Evolutionary conservation across 1,140 invertebrate genomes (phyloP).

Genomic region (Uloborus diversus): DNA sequence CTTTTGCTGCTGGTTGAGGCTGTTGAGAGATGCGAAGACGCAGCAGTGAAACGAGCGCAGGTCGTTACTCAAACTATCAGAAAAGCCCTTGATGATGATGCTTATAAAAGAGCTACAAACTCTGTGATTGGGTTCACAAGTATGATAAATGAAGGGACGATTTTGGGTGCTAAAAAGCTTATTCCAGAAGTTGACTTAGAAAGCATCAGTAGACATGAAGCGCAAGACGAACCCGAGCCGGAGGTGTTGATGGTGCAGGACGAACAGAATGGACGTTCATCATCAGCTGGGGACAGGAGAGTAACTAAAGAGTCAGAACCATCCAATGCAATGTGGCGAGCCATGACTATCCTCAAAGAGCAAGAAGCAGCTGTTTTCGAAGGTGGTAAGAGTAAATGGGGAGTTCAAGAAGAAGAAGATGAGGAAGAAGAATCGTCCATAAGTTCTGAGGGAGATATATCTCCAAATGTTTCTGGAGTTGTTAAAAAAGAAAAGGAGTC

Average conservation of each 20-base stretch:
- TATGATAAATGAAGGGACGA: constrained; percentile 18
- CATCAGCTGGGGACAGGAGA: background rate
- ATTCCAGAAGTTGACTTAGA: constrained; percentile 19
- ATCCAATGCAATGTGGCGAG: background rate
- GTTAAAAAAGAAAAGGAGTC: background rate
- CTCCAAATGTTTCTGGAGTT: background rate
- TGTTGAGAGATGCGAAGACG: constrained; percentile 77
- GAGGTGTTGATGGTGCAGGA: background rate
- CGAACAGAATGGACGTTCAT: no score
- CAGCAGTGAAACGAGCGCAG: constrained; percentile 77
- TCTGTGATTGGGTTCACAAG: background rate
- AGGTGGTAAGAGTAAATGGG: constrained; percentile 31
- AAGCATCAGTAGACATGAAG: background rate
- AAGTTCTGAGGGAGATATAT: background rate
- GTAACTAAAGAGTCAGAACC: no score
- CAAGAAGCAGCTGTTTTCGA: constrained; percentile 27
- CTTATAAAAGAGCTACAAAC: constrained; percentile 68
- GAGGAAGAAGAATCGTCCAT: no score
- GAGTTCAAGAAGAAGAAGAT: constrained; percentile 14
- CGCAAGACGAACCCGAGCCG: background rate
- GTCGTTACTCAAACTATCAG: constrained; percentile 79
- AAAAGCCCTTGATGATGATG: constrained; percentile 75
- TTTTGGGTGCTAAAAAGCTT: constrained; percentile 11
- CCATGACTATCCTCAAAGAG: constrained; percentile 1
- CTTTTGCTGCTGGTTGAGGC: constrained; percentile 67